Conservation (phyloP, 2,888 invertebrate species). For the Crossocerus cetratus region DNA sequence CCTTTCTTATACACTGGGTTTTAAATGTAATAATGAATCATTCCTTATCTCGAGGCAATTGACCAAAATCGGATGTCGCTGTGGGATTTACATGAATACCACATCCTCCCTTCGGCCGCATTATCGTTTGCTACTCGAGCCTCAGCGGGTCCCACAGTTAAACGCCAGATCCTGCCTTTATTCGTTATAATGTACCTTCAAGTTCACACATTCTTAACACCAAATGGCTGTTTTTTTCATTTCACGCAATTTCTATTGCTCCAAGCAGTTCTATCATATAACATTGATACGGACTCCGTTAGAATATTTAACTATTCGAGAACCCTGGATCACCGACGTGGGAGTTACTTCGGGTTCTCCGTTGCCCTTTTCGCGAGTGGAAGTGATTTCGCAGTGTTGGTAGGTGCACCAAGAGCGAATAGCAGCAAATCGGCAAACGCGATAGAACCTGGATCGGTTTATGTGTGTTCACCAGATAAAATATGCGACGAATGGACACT, state of each 20-base stretch:
- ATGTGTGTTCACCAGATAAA: conserved; percentile 63
- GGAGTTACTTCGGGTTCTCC: conserved; percentile 73
- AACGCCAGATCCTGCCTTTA: not conserved
- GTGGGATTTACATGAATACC: conserved; percentile 46
- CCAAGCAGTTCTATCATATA: conserved; percentile 51
- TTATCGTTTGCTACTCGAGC: not conserved
- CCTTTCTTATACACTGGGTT: conserved; percentile 48
- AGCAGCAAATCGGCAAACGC: conserved; percentile 34
- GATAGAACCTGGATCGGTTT: conserved; percentile 69
- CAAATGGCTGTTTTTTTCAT: conserved; percentile 5
- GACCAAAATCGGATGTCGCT: conserved; percentile 46
- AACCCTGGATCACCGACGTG: conserved; percentile 27
- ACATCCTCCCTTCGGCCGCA: conserved; percentile 56
- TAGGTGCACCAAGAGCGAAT: conserved; percentile 73
- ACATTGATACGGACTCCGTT: conserved; percentile 66
- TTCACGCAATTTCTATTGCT: conserved; percentile 6
- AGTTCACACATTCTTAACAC: not conserved
- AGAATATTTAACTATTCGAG: conserved; percentile 64
- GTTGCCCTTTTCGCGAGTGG: conserved; percentile 62
- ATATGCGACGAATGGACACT: conserved; percentile 64
- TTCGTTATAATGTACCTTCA: conserved; percentile 19
- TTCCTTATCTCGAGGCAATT: conserved; percentile 8
- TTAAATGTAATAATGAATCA: no score
- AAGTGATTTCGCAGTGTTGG: conserved; percentile 58
- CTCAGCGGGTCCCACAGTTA: not conserved